phyloP scores from a whole-genome alignment of 2,888 invertebrate genomes.

The Bugulina stolonifera region DNA sequence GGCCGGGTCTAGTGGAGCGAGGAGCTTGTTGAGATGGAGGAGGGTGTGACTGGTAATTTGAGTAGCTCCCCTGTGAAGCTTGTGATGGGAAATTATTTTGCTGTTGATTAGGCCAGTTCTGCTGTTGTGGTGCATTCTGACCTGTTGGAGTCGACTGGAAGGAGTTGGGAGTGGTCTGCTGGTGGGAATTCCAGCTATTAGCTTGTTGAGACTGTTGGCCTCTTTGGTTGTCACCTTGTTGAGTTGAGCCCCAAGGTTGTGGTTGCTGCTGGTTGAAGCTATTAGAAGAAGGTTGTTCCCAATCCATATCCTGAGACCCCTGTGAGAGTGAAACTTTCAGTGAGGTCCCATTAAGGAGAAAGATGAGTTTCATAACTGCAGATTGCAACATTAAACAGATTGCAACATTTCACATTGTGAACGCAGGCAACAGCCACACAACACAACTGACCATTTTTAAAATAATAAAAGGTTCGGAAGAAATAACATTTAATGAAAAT shows the following conservation, averaged over 20 bases:
- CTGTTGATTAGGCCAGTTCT: background rate
- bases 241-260: no score
- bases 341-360: no score
- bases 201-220: no score
- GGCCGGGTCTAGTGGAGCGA: slow-evolving; percentile 31
- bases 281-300: background rate
- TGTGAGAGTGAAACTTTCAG: background rate
- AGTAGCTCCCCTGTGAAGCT: background rate
- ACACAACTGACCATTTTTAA: no score
- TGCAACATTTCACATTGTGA: no score
- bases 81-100: no score
- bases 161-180: background rate
- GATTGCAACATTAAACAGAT: no score
- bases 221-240: no score
- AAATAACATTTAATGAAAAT: no score
- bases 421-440: no score
- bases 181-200: background rate
- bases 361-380: no score
- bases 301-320: background rate
- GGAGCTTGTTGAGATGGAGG: slow-evolving; percentile 34
- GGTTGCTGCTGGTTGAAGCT: background rate
- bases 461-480: no score
- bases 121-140: background rate
- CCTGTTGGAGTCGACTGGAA: background rate
- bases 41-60: background rate